phyloP scores from a whole-genome alignment of 2,113 vertebrate genomes.

The Pachycephala philippinensis region DNA sequence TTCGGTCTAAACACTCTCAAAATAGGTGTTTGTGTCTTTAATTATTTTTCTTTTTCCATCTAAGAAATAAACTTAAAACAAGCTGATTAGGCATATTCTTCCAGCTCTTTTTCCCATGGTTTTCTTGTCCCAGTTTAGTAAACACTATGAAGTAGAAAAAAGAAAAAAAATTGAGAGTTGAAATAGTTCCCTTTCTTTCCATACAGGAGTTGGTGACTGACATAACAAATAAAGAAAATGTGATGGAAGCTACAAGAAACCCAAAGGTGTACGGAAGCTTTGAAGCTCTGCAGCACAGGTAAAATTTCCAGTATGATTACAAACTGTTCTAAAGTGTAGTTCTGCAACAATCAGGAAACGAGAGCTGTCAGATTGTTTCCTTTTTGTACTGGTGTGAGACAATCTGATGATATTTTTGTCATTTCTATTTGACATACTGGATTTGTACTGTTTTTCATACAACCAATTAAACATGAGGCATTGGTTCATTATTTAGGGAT shows the following conservation, averaged over 20 bases:
- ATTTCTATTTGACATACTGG: background rate
- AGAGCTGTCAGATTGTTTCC: background rate
- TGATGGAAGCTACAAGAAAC: constrained; percentile 78
- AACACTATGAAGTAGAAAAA: background rate
- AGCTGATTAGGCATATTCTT: background rate
- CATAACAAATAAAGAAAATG: constrained; percentile 66
- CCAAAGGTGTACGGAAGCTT: constrained; percentile 72
- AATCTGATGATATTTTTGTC: background rate
- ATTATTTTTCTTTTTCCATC: background rate
- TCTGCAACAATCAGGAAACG: background rate
- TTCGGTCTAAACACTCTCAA: background rate
- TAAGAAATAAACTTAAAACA: background rate
- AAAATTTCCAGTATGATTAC: background rate
- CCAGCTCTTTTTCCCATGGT: background rate
- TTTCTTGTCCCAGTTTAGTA: background rate
- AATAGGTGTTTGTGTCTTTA: background rate
- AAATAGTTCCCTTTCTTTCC: background rate
- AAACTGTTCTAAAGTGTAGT: background rate
- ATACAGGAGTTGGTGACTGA: constrained; percentile 75
- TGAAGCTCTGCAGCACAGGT: constrained; percentile 81
- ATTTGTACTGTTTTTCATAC: background rate
- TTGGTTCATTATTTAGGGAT: background rate
- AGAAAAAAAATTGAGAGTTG: background rate
- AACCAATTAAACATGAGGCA: background rate
- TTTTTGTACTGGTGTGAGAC: background rate